Base-by-base conservation (phyloP, 2,113 vertebrate species). In the Cichladusa arquata region DNA sequence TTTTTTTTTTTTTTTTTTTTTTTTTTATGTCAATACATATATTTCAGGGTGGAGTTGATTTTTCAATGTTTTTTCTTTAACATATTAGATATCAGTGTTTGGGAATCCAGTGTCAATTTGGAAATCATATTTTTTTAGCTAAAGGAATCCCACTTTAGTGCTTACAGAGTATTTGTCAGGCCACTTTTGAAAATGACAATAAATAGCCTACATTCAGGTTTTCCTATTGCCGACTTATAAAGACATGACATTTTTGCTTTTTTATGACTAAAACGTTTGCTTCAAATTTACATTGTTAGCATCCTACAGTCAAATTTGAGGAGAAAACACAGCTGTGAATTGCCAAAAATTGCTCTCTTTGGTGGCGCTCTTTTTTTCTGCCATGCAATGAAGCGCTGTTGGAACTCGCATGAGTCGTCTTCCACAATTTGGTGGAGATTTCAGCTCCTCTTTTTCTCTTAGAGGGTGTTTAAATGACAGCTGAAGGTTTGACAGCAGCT, bases 361-460 rank as follows among this genome's bases (percentile, higher is more conserved):
- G 19, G 31, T 53, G 33, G 23, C 5, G 9, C 24, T 12, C 0
- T 0, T 28, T 40, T 38, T 50, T 79, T 33, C 8, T 45, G 28
- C 38, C 15, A 7, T 8, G 11, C 29, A 26, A 29, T 3, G 12
- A 62, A 73, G 45, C n/a, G 42, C 5, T 50, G 9, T 31, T 89
- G 88, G 47, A 79, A 47, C 12, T 57, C 50, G 33, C 12, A 6
- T 2, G 20, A 18, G 7, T 42, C 54, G 19, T 38, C 13, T 74
- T 84, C 47, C 19, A 31, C 29, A 33, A 2, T 2, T 25, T 80
- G 45, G 47, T 29, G 42, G 6, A 78, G 7, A 7, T 66, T 77
- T 73, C 36, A 88, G 11, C 11, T 40, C 25, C 45, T 36, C 0
- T 0, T 65, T 70, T 91, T 73, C 38, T 74, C 29, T 42, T 57